phyloP scores from a whole-genome alignment of 2,113 vertebrate species.

The Bambusicola thoracicus region DNA sequence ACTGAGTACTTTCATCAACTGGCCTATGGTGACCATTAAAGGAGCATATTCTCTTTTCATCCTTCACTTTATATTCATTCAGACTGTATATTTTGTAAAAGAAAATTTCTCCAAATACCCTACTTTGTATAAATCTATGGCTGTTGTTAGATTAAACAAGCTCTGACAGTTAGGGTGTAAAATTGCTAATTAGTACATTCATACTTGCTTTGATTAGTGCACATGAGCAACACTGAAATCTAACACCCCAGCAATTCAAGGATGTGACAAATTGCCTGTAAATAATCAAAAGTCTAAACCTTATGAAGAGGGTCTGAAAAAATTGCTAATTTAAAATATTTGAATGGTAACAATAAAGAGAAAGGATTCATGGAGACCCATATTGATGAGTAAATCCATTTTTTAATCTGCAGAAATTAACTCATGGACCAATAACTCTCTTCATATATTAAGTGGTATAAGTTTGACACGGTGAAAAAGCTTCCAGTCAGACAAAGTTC shows the following conservation, averaged over 20 bases:
- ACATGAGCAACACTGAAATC: background rate
- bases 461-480: background rate
- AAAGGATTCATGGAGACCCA: background rate
- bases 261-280: background rate
- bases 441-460: background rate
- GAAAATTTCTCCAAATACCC: background rate
- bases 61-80: background rate
- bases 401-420: slow-evolving; percentile 30
- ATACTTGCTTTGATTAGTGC: background rate
- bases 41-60: background rate
- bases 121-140: background rate
- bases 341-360: background rate
- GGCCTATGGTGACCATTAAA: background rate
- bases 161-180: background rate
- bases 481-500: background rate
- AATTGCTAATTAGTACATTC: background rate
- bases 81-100: background rate
- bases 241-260: background rate
- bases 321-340: background rate
- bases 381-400: background rate
- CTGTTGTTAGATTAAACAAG: background rate
- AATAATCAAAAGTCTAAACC: background rate
- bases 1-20: background rate
- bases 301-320: background rate
- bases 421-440: background rate